Evolutionary conservation across 1,140 invertebrate species (phyloP).

Genomic region (Thrips palmi): DNA sequence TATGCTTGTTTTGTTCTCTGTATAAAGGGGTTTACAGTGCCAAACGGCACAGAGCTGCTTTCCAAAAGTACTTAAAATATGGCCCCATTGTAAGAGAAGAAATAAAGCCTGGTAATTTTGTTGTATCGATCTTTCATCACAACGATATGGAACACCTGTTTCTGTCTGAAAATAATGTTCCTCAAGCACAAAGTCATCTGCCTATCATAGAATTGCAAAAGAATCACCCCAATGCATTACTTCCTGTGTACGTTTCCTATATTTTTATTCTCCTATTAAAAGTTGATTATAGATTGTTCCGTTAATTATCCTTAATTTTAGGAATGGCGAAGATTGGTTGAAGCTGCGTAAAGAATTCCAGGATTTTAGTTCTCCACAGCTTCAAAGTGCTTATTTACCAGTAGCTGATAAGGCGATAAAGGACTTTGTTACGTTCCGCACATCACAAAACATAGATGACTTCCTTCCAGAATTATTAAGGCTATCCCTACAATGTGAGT

Average conservation of each 20-base stretch:
- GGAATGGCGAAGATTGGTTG: slow-evolving; percentile 73
- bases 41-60: slow-evolving; percentile 43
- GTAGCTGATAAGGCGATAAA: slow-evolving; percentile 38
- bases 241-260: too few relatives aligned
- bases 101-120: slow-evolving; percentile 43
- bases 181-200: slow-evolving; percentile 58
- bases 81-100: slow-evolving; percentile 61
- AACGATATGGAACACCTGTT: slow-evolving; percentile 61
- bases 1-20: slow-evolving; percentile 11
- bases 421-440: slow-evolving; percentile 41
- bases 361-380: too few relatives aligned
- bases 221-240: slow-evolving; percentile 54
- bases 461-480: slow-evolving; percentile 49
- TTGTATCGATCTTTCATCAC: slow-evolving; percentile 61
- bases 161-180: slow-evolving; percentile 42
- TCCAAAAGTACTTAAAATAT: slow-evolving; percentile 48
- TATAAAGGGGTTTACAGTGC: slow-evolving; percentile 50
- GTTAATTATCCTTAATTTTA: slow-evolving; percentile 24
- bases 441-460: too few relatives aligned
- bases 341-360: slow-evolving; percentile 57
- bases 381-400: slow-evolving; percentile 44
- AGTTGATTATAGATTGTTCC: too few relatives aligned
- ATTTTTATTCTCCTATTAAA: too few relatives aligned
- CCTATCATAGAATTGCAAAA: slow-evolving; percentile 60
- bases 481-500: slow-evolving; percentile 60